Evolutionary conservation across 2,888 invertebrate genomes (phyloP).

Genomic region (Alloplasta piceator): DNA sequence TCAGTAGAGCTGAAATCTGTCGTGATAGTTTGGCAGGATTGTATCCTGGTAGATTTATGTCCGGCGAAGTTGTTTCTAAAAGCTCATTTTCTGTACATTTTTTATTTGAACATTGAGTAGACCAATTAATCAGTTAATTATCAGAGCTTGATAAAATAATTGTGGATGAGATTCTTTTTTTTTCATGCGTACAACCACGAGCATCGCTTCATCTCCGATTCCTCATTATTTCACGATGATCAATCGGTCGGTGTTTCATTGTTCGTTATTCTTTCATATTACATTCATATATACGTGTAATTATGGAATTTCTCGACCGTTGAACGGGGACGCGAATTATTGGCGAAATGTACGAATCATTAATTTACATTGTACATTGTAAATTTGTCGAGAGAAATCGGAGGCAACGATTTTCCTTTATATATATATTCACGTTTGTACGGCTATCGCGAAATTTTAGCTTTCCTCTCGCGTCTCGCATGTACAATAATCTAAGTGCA

Average conservation of each 20-base stretch:
- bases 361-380: constrained; percentile 40
- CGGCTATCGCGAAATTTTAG: not conserved
- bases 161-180: not conserved
- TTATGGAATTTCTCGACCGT: constrained; percentile 30
- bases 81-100: too few species aligned
- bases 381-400: constrained; percentile 15
- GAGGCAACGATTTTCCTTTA: constrained; percentile 18
- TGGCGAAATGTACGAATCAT: constrained; percentile 42
- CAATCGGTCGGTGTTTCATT: constrained; percentile 23
- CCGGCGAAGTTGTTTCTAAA: too few species aligned
- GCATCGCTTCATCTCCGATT: not conserved
- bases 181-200: not conserved
- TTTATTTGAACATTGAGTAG: too few species aligned
- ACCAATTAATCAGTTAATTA: too few species aligned
- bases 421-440: constrained; percentile 13
- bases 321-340: constrained; percentile 27
- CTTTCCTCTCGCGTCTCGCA: constrained; percentile 1
- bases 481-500: constrained; percentile 37
- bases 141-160: too few species aligned
- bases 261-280: not conserved
- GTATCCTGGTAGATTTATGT: too few species aligned
- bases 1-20: too few species aligned
- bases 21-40: too few species aligned
- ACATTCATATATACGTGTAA: not conserved
- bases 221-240: constrained; percentile 21